Percentiles rank a stretch among this genome's conserved stretches.
These are phyloP conservation scores for Digitonthophagus gazella DNA, from an alignment of 2,888 invertebrate genomes.

Conservation along the genomic window DNA sequence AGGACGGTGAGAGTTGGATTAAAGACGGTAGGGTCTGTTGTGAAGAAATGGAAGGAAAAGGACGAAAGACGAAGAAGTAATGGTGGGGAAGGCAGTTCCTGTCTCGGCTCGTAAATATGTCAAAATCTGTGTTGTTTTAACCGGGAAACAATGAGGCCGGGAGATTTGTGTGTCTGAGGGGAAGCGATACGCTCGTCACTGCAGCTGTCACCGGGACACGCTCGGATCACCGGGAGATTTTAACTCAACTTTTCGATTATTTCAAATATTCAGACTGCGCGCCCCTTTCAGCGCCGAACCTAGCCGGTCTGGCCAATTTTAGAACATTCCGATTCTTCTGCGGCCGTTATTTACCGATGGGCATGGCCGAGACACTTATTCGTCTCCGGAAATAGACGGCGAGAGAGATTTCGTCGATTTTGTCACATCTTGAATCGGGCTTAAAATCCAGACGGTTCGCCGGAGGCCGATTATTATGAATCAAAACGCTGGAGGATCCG, in stretches of 20 bases:
- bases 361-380: background rate
- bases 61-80: background rate
- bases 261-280: constrained; percentile 18
- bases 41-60: background rate
- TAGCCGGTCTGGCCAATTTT: constrained; percentile 11
- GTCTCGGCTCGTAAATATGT: constrained; percentile 47
- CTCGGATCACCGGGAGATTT: constrained; percentile 21
- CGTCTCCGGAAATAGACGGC: background rate
- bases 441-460: too few relatives aligned
- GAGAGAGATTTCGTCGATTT: too few relatives aligned
- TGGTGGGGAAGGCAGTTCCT: background rate
- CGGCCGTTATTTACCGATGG: background rate
- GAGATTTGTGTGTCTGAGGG: constrained; percentile 51
- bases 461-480: background rate
- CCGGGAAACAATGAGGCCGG: constrained; percentile 51
- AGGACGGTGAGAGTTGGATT: background rate
- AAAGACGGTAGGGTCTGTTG: background rate
- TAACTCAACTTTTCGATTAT: constrained; percentile 23
- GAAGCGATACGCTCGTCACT: constrained; percentile 43
- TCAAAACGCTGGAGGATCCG: background rate
- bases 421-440: too few relatives aligned
- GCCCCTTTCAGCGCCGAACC: background rate
- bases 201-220: constrained; percentile 48
- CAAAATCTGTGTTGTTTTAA: constrained; percentile 52
- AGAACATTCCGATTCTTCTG: constrained; percentile 14